Conservation (phyloP, 1,140 invertebrate genomes). For the Penaeus indicus region DNA sequence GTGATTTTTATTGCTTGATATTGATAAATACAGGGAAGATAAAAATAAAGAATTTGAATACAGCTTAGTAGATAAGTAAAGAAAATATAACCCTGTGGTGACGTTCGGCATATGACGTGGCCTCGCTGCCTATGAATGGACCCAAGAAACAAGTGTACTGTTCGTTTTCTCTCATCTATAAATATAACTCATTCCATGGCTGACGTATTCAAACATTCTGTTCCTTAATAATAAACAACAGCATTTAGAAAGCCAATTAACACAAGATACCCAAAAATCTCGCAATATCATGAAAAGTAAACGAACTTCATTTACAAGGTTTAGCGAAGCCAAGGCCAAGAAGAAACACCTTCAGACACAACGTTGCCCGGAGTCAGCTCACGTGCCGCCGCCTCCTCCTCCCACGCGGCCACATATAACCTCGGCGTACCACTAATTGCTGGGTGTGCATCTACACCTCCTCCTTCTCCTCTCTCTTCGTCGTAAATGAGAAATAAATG, state of each 20-base stretch:
- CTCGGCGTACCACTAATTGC: not conserved
- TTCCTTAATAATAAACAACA: too few relatives aligned
- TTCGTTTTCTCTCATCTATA: not conserved
- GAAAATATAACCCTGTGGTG: not conserved
- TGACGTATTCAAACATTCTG: too few relatives aligned
- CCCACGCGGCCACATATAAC: not conserved
- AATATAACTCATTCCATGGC: not conserved
- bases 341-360: too few relatives aligned
- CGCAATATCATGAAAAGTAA: too few relatives aligned
- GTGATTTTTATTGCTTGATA: not conserved
- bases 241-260: too few relatives aligned
- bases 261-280: too few relatives aligned
- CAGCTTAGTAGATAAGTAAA: too few relatives aligned
- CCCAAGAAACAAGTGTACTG: conserved; percentile 26
- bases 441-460: not conserved
- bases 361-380: too few relatives aligned
- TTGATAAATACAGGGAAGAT: not conserved
- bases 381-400: too few relatives aligned
- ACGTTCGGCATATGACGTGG: not conserved
- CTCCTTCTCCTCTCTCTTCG: too few relatives aligned
- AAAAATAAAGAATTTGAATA: not conserved
- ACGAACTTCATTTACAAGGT: too few relatives aligned
- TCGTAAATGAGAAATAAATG: not conserved
- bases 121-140: conserved; percentile 26
- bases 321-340: too few relatives aligned